Evolutionary conservation across 2,888 invertebrate species (phyloP), one percentile per base, ranked within the genome.

Genomic region (Tanytarsus gracilentus): DNA sequence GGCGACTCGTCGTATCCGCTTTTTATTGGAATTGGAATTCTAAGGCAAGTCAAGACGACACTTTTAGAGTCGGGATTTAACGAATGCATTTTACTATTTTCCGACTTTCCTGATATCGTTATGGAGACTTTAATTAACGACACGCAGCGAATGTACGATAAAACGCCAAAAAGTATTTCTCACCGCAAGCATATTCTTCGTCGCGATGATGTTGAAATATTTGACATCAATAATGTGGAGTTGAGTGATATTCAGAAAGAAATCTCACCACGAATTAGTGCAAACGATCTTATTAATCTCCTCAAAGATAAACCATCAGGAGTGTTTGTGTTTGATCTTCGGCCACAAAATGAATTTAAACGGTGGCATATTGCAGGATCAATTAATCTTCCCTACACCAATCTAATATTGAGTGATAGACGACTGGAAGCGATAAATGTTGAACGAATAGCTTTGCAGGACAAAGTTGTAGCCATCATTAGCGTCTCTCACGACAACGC

Each of bases 61-160:
- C 74, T 97, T 6, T 78, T 99, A 3, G 80, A 82, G 5, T 94
- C 92, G 0, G 95, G 95, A 8, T 99, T 99, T 75, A 99, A 99
- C 72, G 99, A 99, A 71, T 98, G 98, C 70, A 99, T 99, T 66
- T 76, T 99, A 36, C 77, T 98, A 21, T 99, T 99, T 75, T 97
- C 97, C n/a, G 98, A 99, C 76, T 79, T 99, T 68, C 98, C 98
- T 52, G 96, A 96, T 74, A 91, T 97, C 62, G 94, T 95, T 66
- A 96, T 97, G 68, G 94, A 96, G 68, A 82, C 84, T 65, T 94
- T 94, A 74, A 93, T 96, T 0, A 82, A 82, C 69, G 88, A 91
- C 71, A 93, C 96, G 0, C 86, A 88, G 65, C 82, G 83, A 64
- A 88, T 94, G 77, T 95, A 87, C 69, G 79, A 85, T 63, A 81